Evolutionary conservation across 2,113 vertebrate genomes (phyloP).

Genomic region (Clarias macrocephalus): DNA sequence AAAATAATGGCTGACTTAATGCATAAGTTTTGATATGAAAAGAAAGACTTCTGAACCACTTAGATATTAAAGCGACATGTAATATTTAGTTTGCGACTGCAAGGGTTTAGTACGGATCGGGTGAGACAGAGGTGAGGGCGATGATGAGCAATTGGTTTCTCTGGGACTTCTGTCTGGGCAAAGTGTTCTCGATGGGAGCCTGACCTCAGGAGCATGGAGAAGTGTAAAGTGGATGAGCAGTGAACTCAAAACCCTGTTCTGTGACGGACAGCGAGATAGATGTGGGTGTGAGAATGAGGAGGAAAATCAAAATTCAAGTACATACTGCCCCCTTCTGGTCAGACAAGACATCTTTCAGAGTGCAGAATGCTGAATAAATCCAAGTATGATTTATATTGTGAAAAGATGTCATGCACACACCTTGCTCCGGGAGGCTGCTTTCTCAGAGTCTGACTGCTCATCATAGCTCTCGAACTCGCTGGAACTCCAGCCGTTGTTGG

Average conservation of each 20-base stretch:
- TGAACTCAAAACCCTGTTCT: slow-evolving; percentile 36
- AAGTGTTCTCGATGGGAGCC: slow-evolving; percentile 34
- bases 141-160: slow-evolving; percentile 52
- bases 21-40: neutral
- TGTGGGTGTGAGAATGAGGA: neutral
- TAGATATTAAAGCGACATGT: slow-evolving; percentile 25
- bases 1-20: neutral
- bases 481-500: slow-evolving; percentile 90
- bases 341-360: neutral
- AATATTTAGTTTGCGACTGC: slow-evolving; percentile 32
- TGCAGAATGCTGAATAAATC: neutral
- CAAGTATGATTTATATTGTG: neutral
- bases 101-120: slow-evolving; percentile 22
- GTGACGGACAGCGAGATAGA: neutral
- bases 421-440: slow-evolving; percentile 70
- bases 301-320: neutral
- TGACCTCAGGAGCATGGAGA: slow-evolving; percentile 42
- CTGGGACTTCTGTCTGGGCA: slow-evolving; percentile 46
- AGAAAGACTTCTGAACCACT: slow-evolving; percentile 18
- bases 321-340: slow-evolving; percentile 50
- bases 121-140: slow-evolving; percentile 39
- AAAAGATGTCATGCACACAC: slow-evolving; percentile 54
- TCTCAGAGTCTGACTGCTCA: slow-evolving; percentile 84
- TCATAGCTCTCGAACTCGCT: slow-evolving; percentile 97
- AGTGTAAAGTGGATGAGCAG: slow-evolving; percentile 15